Conservation (phyloP, 2,113 vertebrate species). For the Lophotis ruficrista region DNA sequence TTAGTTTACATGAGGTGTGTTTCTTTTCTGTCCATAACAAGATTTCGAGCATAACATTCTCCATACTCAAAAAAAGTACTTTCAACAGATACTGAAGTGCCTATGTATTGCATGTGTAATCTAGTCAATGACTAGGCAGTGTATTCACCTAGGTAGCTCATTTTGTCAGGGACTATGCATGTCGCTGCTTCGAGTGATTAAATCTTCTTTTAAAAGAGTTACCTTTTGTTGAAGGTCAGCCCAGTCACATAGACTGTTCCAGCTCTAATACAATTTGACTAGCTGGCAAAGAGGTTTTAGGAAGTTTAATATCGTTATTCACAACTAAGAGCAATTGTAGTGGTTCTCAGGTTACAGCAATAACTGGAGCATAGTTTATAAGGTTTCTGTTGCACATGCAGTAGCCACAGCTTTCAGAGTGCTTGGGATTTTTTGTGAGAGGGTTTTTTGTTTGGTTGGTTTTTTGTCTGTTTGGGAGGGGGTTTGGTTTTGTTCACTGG, state of each 20-base stretch:
- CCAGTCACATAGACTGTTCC: background rate
- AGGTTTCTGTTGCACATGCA: background rate
- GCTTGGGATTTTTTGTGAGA: background rate
- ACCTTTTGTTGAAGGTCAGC: background rate
- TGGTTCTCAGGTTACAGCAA: background rate
- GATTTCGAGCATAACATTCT: background rate
- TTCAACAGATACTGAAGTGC: background rate
- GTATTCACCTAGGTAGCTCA: background rate
- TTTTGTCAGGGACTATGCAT: background rate
- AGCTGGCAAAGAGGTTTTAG: background rate
- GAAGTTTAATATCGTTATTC: background rate
- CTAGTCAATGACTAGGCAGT: background rate
- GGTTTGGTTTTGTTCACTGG: background rate
- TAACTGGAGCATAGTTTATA: background rate
- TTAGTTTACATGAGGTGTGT: background rate
- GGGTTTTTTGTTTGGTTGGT: accelerated
- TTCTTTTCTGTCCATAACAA: background rate
- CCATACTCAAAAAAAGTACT: background rate
- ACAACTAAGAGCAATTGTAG: background rate
- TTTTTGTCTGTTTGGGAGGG: background rate
- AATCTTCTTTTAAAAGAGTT: background rate
- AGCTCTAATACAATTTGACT: background rate
- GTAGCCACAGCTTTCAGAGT: background rate
- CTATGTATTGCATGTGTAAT: background rate
- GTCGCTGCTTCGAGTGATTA: background rate